A percentile compares a stretch with the other conserved stretches of the same genome.
Conservation (phyloP, 2,797 vertebrate genomes). For the Triplophysa bombifrons region DNA sequence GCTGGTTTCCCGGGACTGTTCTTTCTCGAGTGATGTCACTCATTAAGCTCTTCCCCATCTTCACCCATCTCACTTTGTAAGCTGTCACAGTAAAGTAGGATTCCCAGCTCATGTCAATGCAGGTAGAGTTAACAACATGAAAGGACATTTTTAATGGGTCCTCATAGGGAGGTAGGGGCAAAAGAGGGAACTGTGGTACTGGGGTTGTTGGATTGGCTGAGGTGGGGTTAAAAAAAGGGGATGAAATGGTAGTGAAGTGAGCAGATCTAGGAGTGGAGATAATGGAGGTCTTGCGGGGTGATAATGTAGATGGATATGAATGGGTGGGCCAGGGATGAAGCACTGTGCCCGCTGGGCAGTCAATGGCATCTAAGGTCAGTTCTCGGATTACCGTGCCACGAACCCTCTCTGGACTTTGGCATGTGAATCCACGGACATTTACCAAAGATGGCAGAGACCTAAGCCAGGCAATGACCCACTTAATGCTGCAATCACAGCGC, state of each 20-base stretch:
- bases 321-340: slow-evolving; percentile 77
- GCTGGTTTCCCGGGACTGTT: slow-evolving; percentile 87
- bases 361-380: slow-evolving; percentile 89
- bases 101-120: slow-evolving; percentile 91
- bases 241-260: slow-evolving; percentile 54
- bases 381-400: slow-evolving; percentile 96
- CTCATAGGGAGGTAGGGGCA: slow-evolving; percentile 76
- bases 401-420: slow-evolving; percentile 90
- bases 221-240: slow-evolving; percentile 63
- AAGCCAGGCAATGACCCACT: slow-evolving; percentile 97
- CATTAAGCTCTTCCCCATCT: slow-evolving; percentile 90
- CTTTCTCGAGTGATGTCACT: slow-evolving; percentile 89
- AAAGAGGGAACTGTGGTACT: slow-evolving; percentile 70
- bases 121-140: slow-evolving; percentile 88
- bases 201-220: slow-evolving; percentile 69
- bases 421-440: slow-evolving; percentile 93
- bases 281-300: slow-evolving; percentile 61
- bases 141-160: slow-evolving; percentile 89
- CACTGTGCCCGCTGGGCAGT: slow-evolving; percentile 84
- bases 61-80: slow-evolving; percentile 97
- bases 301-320: slow-evolving; percentile 74
- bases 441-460: slow-evolving; percentile 86
- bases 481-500: slow-evolving; percentile 93
- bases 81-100: slow-evolving; percentile 89
- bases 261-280: slow-evolving; percentile 62